These are phyloP conservation scores for Malurus elegans DNA, from an alignment of 2,113 vertebrate genomes.

Conservation along the genomic window DNA sequence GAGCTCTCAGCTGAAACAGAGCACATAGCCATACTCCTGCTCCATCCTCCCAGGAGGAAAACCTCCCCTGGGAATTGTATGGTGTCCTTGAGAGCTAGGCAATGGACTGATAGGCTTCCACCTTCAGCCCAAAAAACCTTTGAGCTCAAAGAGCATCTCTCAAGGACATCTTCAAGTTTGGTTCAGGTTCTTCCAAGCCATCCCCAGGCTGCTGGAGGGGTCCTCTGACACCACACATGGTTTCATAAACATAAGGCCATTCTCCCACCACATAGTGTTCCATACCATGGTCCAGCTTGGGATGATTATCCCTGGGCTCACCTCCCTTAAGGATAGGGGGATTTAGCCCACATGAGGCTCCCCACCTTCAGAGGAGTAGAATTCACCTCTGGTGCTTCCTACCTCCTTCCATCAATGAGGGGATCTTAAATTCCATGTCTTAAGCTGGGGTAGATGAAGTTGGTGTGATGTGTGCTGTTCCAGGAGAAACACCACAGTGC, in stretches of 20 bases:
- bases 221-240: accelerated
- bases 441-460: not conserved
- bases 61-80: not conserved
- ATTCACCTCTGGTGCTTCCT: not conserved
- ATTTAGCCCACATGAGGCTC: not conserved
- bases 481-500: not conserved
- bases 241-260: not conserved
- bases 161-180: not conserved
- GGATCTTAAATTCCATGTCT: not conserved
- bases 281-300: not conserved
- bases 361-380: not conserved
- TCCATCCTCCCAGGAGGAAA: not conserved
- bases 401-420: not conserved
- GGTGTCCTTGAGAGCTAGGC: not conserved
- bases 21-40: not conserved
- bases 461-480: not conserved
- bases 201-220: not conserved
- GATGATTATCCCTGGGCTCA: not conserved
- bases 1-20: not conserved
- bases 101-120: not conserved
- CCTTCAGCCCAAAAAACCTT: not conserved
- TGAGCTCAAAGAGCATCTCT: not conserved
- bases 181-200: not conserved
- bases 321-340: not conserved
- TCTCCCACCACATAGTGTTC: accelerated